These are phyloP conservation scores for Dysmachus trigonus DNA, from an alignment of 2,888 invertebrate species.

Conservation along the genomic window DNA sequence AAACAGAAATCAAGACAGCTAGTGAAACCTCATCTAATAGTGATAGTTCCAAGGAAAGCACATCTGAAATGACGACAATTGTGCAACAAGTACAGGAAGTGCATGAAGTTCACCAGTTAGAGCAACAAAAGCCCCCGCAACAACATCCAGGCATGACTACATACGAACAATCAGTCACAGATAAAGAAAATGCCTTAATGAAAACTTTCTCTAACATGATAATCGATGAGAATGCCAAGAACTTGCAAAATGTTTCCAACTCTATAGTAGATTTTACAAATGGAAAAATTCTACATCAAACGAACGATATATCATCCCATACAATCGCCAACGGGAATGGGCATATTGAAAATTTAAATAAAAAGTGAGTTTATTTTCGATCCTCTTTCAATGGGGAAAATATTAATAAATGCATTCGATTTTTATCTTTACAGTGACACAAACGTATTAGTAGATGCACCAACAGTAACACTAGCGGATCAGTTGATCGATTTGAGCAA, in stretches of 20 bases:
- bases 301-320: conserved; percentile 47
- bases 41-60: conserved; percentile 46
- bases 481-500: conserved; percentile 64
- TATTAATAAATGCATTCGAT: neutral
- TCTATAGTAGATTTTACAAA: conserved; percentile 58
- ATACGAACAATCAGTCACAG: conserved; percentile 64
- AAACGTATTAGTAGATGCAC: conserved; percentile 61
- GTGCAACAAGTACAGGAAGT: conserved; percentile 49
- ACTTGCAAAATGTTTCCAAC: conserved; percentile 56
- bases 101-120: neutral
- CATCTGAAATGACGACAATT: conserved; percentile 45
- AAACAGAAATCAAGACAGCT: conserved; percentile 6
- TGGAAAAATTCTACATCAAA: conserved; percentile 55
- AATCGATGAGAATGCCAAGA: conserved; percentile 62
- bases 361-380: conserved; percentile 57
- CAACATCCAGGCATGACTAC: conserved; percentile 42
- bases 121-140: conserved; percentile 8
- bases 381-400: neutral
- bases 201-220: conserved; percentile 63
- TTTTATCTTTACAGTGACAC: conserved; percentile 58
- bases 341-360: conserved; percentile 63
- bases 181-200: conserved; percentile 63
- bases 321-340: conserved; percentile 63
- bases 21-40: conserved; percentile 13
- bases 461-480: conserved; percentile 55